Percentiles rank a stretch among this genome's conserved stretches.
Evolutionary conservation across 2,888 invertebrate genomes (phyloP).

Genomic region (Meteorus colon): DNA sequence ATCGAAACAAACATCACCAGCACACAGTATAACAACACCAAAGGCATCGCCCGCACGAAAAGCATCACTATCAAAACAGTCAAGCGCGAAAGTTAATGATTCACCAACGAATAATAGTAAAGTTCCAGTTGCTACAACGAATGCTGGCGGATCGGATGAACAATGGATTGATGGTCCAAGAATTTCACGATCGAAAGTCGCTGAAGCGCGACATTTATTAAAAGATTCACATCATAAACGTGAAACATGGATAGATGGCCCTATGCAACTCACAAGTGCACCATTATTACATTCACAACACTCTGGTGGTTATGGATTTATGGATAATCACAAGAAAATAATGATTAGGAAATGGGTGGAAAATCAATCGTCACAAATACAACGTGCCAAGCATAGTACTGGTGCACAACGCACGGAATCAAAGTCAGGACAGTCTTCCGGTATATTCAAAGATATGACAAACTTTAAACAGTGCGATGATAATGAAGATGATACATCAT

Average conservation of each 20-base stretch:
- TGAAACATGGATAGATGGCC: conserved; percentile 98
- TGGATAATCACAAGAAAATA: conserved; percentile 93
- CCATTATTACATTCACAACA: conserved; percentile 75
- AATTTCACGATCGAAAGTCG: conserved; percentile 87
- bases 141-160: conserved; percentile 83
- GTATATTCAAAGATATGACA: conserved; percentile 76
- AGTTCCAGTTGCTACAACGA: conserved; percentile 70
- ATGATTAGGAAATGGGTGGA: conserved; percentile 97
- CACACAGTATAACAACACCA: conserved; percentile 77
- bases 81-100: conserved; percentile 73
- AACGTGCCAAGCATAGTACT: conserved; percentile 78
- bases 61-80: conserved; percentile 59
- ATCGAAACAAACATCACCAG: conserved; percentile 75
- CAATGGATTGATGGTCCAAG: conserved; percentile 98
- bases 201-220: conserved; percentile 86
- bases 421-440: conserved; percentile 73
- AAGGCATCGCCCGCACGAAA: conserved; percentile 76
- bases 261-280: conserved; percentile 80
- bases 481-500: conserved; percentile 75
- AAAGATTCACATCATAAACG: conserved; percentile 87
- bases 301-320: conserved; percentile 85
- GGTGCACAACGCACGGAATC: conserved; percentile 73
- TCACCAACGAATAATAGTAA: conserved; percentile 63
- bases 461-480: conserved; percentile 78
- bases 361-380: conserved; percentile 89